phyloP scores from a whole-genome alignment of 2,113 vertebrate genomes.

The Marmota monax region DNA sequence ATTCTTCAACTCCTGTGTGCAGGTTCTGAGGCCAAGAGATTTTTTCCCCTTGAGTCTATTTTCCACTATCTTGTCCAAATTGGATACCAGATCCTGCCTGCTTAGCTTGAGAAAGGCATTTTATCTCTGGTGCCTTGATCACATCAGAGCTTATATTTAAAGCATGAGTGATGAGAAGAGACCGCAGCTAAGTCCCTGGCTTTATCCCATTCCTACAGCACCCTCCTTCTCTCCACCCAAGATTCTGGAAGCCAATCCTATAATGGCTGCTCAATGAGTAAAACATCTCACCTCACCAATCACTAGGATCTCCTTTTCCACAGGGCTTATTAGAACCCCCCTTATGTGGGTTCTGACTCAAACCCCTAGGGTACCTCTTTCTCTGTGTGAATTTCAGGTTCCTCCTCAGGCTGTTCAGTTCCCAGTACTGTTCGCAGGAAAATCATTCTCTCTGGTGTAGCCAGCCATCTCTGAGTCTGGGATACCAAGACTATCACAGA shows the following conservation, averaged over 20 bases:
- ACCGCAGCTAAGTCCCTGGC: slow-evolving; percentile 26
- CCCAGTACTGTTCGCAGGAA: neutral
- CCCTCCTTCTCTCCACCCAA: neutral
- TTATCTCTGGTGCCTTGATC: slow-evolving; percentile 74
- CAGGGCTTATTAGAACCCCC: neutral
- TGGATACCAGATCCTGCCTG: slow-evolving; percentile 76
- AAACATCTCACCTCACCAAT: neutral
- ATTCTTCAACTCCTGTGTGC: slow-evolving; percentile 55
- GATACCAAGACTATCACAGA: neutral
- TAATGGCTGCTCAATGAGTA: neutral
- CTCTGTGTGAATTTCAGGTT: neutral
- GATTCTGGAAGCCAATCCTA: neutral
- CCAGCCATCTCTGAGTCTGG: neutral
- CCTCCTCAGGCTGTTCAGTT: neutral
- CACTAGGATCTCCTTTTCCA: neutral
- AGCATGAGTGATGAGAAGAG: slow-evolving; percentile 78
- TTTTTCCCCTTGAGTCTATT: slow-evolving; percentile 68
- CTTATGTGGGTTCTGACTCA: slow-evolving; percentile 1
- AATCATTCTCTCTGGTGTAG: neutral
- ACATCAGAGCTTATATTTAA: slow-evolving; percentile 83
- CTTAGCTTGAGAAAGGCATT: slow-evolving; percentile 70
- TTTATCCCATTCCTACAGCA: neutral
- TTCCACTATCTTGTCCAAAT: slow-evolving; percentile 81
- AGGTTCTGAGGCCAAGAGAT: slow-evolving; percentile 65
- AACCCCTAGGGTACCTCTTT: neutral